phyloP scores from a whole-genome alignment of 2,888 invertebrate genomes.

The Chymomyza fuscimana region DNA sequence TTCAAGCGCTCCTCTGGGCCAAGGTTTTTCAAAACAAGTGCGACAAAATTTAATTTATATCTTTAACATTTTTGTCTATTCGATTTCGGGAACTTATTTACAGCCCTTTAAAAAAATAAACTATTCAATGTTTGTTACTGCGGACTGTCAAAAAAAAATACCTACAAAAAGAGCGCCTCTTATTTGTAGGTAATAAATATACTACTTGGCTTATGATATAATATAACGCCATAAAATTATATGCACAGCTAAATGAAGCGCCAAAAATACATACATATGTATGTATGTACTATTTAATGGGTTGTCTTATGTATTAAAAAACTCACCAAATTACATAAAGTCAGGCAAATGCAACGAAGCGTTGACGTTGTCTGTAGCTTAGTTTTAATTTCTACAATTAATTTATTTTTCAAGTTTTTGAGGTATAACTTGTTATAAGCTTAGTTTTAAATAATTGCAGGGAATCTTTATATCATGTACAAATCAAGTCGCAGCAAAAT shows the following conservation, averaged over 20 bases:
- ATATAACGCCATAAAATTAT: constrained; percentile 34
- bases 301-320: background rate
- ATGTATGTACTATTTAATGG: background rate
- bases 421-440: constrained; percentile 11
- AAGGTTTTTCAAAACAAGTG: too few species aligned
- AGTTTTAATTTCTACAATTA: constrained; percentile 11
- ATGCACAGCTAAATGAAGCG: constrained; percentile 20
- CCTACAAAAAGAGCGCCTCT: too few species aligned
- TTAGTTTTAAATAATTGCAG: too few species aligned
- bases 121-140: too few species aligned
- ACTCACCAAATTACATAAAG: constrained; percentile 61
- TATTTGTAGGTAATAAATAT: too few species aligned
- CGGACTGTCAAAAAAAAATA: background rate
- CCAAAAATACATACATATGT: background rate
- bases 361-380: constrained; percentile 41
- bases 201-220: constrained; percentile 47
- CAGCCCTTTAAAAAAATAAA: too few species aligned
- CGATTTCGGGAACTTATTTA: too few species aligned
- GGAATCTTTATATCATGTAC: too few species aligned
- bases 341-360: constrained; percentile 67
- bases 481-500: too few species aligned
- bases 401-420: constrained; percentile 41
- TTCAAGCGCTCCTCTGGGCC: too few species aligned
- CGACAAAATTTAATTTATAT: too few species aligned
- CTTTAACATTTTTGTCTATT: too few species aligned